Base-by-base conservation (phyloP, 2,888 invertebrate species). In the Hypselothyrea guttata region DNA sequence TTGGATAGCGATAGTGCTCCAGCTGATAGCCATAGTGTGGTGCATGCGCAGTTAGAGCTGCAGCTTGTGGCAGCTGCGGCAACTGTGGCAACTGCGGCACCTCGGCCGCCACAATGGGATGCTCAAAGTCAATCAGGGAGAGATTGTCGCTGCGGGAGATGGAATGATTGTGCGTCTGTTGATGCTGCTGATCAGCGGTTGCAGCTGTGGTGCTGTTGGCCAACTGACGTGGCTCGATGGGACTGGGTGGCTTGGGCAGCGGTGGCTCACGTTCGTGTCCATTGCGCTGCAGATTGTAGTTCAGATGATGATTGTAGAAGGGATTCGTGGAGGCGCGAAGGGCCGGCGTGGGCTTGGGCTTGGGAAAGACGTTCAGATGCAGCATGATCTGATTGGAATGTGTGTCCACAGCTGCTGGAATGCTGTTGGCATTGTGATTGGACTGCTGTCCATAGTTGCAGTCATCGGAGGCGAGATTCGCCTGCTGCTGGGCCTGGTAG, bases 321-420 rank as follows among this genome's bases (percentile, higher is more conserved):
- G 88, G 88, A 76, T 88, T 88, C 1, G 86, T 88, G n/a, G 88
- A 88, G 3, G 71, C 45, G 4, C 83, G 64, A 3, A 68, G 44
- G 0, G 58, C 48, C 1, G 47, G 38, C 4, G 73, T 62, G 7
- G 62, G 45, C 61, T 91, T 92, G 56, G 90, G 91, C 48, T 92
- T 91, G 0, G 92, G 92, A 77, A 92, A 93, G 7, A 94, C 88
- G 88, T 94, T 93, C n/a, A 94, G 88, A 59, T 93, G 93, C 4
- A 94, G 91, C 72, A 93, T 90, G 90, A 93, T 92, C 78, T 93
- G 93, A 34, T 92, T 91, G 4, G 75, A 49, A 11, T 73, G 75
- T 0, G 58, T 11, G 7, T 66, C 66, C 4, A 54, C 28, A 7
- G 47, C 30, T 28, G 51, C 54, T 48, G 8, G 31, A 18, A 42